Conservation (phyloP, 2,797 vertebrate species). For the Ispidina lecontei region DNA sequence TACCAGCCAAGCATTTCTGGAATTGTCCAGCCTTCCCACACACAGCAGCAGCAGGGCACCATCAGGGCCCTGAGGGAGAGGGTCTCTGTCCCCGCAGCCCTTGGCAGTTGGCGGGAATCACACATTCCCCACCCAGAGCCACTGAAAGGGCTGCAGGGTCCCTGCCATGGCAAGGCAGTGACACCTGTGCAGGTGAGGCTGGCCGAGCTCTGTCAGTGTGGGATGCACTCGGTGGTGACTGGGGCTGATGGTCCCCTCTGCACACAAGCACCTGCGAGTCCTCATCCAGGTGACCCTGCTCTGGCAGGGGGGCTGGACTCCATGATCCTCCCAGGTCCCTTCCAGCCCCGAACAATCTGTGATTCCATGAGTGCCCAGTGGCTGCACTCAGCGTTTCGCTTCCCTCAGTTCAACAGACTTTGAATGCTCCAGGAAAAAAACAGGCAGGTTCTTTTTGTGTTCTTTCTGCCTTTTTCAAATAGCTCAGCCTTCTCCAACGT, state of each 20-base stretch:
- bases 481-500: neutral
- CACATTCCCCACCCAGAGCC: neutral
- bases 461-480: neutral
- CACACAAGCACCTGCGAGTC: accelerated
- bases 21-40: constrained; percentile 21
- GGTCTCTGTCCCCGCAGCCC: neutral
- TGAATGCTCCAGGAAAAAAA: neutral
- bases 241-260: accelerated
- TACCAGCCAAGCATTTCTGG: neutral
- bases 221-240: accelerated
- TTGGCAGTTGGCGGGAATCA: neutral
- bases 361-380: no score
- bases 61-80: neutral
- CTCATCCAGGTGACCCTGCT: no score
- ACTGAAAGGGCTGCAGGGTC: neutral
- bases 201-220: accelerated
- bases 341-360: no score
- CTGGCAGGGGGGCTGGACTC: no score
- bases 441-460: neutral
- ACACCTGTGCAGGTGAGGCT: neutral
- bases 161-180: neutral
- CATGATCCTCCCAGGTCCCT: no score
- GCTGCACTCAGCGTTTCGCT: neutral
- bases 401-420: accelerated
- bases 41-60: neutral